A percentile compares a stretch with the other conserved stretches of the same genome.
Conservation (phyloP, 2,113 vertebrate genomes). For the Centropristis striata region DNA sequence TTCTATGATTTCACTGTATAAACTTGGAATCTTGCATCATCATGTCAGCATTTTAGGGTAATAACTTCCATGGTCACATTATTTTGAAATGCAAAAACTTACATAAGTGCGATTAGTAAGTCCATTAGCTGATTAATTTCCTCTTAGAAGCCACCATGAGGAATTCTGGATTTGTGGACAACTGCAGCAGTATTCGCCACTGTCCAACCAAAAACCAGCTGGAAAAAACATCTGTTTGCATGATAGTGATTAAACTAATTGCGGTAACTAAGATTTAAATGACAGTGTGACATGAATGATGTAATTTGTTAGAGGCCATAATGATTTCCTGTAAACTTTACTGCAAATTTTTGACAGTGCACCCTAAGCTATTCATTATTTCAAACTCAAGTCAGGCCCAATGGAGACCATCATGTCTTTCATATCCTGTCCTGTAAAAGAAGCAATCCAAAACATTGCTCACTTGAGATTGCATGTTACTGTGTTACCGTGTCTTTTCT, state of each 20-base stretch:
- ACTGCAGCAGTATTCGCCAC: not conserved
- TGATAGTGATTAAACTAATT: too few relatives aligned
- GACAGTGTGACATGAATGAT: too few relatives aligned
- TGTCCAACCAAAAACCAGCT: not conserved
- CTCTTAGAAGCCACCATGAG: not conserved
- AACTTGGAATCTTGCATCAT: too few relatives aligned
- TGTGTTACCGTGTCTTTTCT: constrained; percentile 18
- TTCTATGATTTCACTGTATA: not conserved
- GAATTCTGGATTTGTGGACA: not conserved
- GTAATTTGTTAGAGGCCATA: not conserved
- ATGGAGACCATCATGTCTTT: constrained; percentile 5
- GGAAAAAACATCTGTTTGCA: not conserved
- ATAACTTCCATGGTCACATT: not conserved
- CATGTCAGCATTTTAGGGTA: not conserved
- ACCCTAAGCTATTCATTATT: not conserved
- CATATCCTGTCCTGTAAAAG: constrained; percentile 4
- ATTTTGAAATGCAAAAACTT: not conserved
- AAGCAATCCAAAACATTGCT: constrained; percentile 7
- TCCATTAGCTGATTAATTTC: not conserved
- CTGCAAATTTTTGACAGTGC: not conserved
- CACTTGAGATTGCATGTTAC: constrained; percentile 15
- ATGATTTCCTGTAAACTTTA: not conserved
- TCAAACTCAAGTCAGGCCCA: not conserved
- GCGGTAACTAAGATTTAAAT: too few relatives aligned
- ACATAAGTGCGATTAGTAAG: not conserved